Base-by-base conservation (phyloP, 2,113 vertebrate species). In the Corythornis madagascariensis region DNA sequence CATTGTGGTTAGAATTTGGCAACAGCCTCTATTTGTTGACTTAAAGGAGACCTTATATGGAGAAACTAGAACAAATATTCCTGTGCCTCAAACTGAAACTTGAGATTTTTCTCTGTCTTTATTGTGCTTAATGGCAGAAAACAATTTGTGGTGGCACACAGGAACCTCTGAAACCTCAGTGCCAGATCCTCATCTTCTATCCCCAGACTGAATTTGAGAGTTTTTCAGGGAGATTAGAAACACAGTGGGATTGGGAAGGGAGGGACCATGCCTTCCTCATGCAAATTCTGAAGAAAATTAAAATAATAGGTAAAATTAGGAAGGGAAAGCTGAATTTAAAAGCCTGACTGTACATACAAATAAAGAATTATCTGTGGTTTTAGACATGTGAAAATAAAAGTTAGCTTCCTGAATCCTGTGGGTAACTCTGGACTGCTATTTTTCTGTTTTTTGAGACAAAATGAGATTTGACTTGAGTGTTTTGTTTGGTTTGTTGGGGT, bases 1-100 rank as follows among this genome's bases (percentile, higher is more conserved):
- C 52, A 16, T 45, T 92, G 92, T 77, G 92, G 95, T 96, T 91
- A 74, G 79, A 87, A 86, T 85, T 85, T 95, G 92, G 94, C 95
- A 94, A 75, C 24, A 33, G n/a, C 70, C 45, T 85, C 26, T 57
- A 71, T 77, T 96, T 79, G 57, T 87, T 94, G 94, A 89, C 92
- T 94, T 92, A 52, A 86, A 93, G 70, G 74, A 76, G 77, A 63
- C 92, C 95, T 83, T 96, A 93, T 86, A 92, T 93, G 94, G 96
- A 73, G 61, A 92, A 77, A 64, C 3, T 83, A 40, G 78, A 87
- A 77, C 64, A 85, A 89, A 86, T 85, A 92, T 52, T 74, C 33
- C 45, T 55, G 10, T 79, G 57, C 47, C 47, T 87, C 63, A 61
- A n/a, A 82, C 52, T 66, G 84, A 92, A 95, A 80, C 60, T 50